Base-by-base conservation (phyloP, 92 coral and sea anemone genomes). In the Bergia sp. region DNA sequence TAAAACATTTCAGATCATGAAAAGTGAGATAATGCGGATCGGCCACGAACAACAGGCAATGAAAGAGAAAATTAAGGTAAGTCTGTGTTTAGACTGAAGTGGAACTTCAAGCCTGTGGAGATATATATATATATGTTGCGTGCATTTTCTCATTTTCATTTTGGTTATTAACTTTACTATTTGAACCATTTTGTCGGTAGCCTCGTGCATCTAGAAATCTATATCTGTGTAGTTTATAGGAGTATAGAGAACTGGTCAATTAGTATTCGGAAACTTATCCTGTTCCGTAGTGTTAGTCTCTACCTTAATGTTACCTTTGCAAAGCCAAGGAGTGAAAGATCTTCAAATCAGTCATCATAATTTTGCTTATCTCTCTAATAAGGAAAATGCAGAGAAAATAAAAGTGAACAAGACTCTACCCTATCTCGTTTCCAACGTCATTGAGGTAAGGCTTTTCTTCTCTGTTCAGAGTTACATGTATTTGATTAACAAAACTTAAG, bases 331-430 rank as follows among this genome's bases (percentile, higher is more conserved):
- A 18, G 69, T 61, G 29, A 18, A 57, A 57, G 20, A 5, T 3
- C 29, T 40, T 42, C 9, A 16, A 37, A 18, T 21, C 13, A 43
- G 6, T 53, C 18, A 7, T 79, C 4, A 1, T 44, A 38, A 55
- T 13, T 41, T 73, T 86, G 44, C 42, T 47, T 0, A 42, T 29
- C 37, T 53, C 21, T 37, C 49, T 61, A 16, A 29, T 55, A 72
- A 97, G 99, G 99, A 97, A 92, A 97, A 97, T 85, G 94, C 99
- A 55, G 99, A 97, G 82, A 97, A 97, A 86, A 97, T 97, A 2
- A 97, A 97, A 94, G 99, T 97, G 37, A 97, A 97, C 96, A 97
- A 97, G 87, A 97, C 99, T 1, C 93, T 97, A 37, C 99, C 99
- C 5, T 97, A 97, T 84, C 96, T 97, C 79, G 99, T 97, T 65